A percentile compares a stretch with the other conserved stretches of the same genome.
Conservation (phyloP, 2,113 vertebrate genomes). For the Polypterus bichir region DNA sequence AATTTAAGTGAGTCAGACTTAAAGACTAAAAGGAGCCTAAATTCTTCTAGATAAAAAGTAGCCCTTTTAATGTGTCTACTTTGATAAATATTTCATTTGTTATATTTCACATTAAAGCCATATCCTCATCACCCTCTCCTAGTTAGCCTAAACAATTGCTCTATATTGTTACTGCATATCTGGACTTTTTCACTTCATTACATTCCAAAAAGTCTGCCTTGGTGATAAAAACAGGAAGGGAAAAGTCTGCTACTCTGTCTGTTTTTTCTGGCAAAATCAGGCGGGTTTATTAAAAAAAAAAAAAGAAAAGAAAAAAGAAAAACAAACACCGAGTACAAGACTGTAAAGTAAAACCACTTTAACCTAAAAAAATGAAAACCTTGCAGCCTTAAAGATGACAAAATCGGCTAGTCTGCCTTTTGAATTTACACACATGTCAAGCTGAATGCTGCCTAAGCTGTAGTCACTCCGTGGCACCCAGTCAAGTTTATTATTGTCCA, state of each 20-base stretch:
- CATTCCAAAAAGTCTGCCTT: conserved; percentile 34
- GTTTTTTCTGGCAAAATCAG: conserved; percentile 61
- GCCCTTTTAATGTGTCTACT: not conserved
- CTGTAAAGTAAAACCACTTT: conserved; percentile 46
- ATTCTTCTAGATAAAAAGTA: too few species aligned
- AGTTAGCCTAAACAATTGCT: conserved; percentile 39
- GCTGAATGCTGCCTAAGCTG: conserved; percentile 8
- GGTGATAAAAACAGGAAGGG: conserved; percentile 47
- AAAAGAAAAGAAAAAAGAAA: conserved; percentile 27
- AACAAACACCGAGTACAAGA: conserved; percentile 39
- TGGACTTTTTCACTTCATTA: conserved; percentile 42
- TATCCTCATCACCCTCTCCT: conserved; percentile 27
- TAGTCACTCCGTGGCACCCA: conserved; percentile 34
- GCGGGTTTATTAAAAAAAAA: conserved; percentile 49
- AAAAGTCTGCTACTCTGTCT: conserved; percentile 52
- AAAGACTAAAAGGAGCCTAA: too few species aligned
- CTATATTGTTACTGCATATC: conserved; percentile 32
- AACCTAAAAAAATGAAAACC: conserved; percentile 6
- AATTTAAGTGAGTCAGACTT: too few species aligned
- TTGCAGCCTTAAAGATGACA: too few species aligned
- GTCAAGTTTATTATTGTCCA: conserved; percentile 50
- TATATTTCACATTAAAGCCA: conserved; percentile 22
- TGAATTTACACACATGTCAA: too few species aligned
- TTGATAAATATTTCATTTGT: conserved; percentile 25
- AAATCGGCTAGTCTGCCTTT: too few species aligned